Conservation (phyloP, 2,113 vertebrate species). For the Alectura lathami region DNA sequence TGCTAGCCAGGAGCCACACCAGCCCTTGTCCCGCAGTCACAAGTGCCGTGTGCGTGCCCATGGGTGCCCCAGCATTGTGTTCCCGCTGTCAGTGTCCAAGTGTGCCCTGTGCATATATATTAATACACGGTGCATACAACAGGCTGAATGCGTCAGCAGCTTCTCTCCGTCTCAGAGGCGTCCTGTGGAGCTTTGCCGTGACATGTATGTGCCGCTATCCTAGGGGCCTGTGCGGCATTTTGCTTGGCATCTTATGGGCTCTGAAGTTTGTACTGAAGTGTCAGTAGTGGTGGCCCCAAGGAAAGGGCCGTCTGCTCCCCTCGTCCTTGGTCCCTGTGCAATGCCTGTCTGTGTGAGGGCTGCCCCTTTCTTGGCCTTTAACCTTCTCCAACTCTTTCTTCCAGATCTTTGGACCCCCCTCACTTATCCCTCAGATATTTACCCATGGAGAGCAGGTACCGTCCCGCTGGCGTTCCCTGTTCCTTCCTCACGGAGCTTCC, state of each 20-base stretch:
- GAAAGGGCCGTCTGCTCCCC: fast-evolving
- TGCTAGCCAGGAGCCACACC: neutral
- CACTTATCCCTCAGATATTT: slow-evolving; percentile 83
- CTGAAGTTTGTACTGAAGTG: slow-evolving; percentile 7
- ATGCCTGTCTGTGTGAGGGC: slow-evolving; percentile 50
- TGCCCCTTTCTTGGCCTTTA: slow-evolving; percentile 58
- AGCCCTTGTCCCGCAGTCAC: neutral
- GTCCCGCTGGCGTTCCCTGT: slow-evolving; percentile 59
- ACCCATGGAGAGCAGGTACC: slow-evolving; percentile 81
- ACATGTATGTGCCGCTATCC: neutral
- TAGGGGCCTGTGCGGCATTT: neutral
- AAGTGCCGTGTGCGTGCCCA: neutral
- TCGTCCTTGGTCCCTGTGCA: neutral
- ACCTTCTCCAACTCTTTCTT: slow-evolving; percentile 78
- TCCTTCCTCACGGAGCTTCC: neutral
- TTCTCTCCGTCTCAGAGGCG: neutral
- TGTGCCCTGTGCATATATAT: neutral
- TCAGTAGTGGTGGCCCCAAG: neutral
- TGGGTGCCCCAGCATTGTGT: neutral
- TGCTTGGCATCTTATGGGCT: neutral
- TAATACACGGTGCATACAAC: neutral
- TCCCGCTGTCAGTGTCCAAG: neutral
- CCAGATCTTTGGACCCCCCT: slow-evolving; percentile 84
- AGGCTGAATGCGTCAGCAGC: neutral
- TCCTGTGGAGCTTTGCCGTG: slow-evolving; percentile 33